Conservation (phyloP, 1,140 invertebrate genomes). For the Amphibalanus amphitrite region DNA sequence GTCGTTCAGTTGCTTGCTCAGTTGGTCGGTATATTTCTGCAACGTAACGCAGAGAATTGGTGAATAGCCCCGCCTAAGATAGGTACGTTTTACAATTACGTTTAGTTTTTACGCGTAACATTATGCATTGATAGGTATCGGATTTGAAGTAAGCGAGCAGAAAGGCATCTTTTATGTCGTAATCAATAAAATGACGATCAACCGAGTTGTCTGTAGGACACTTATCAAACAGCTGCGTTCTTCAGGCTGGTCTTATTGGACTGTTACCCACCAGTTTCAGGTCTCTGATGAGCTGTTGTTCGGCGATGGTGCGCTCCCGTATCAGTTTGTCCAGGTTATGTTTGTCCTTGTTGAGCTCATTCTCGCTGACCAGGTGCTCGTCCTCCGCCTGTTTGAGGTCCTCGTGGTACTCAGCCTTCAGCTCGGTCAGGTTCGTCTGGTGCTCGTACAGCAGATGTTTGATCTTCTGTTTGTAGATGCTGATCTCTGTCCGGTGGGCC, state of each 20-base stretch:
- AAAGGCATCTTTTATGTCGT: neutral
- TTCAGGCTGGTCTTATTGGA: no score
- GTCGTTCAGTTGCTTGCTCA: neutral
- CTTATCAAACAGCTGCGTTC: no score
- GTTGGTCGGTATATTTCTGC: neutral
- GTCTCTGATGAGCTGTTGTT: neutral
- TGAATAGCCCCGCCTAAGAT: no score
- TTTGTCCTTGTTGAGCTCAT: slow-evolving; percentile 51
- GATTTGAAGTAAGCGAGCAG: neutral
- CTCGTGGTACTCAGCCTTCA: slow-evolving; percentile 44
- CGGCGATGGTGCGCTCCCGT: neutral
- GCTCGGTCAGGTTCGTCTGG: slow-evolving; percentile 56
- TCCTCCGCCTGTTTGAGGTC: slow-evolving; percentile 59
- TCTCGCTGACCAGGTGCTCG: slow-evolving; percentile 42
- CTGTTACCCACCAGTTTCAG: neutral
- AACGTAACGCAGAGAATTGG: neutral
- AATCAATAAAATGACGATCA: no score
- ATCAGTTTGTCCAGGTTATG: slow-evolving; percentile 25
- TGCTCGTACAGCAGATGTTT: slow-evolving; percentile 84
- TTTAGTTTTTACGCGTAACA: no score
- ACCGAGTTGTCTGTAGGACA: no score
- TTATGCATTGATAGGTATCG: neutral
- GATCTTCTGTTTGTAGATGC: slow-evolving; percentile 78
- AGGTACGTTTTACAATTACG: no score
- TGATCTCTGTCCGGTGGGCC: slow-evolving; percentile 68